Conservation (phyloP, 1,140 invertebrate species). For the Leptopilina boulardi region DNA sequence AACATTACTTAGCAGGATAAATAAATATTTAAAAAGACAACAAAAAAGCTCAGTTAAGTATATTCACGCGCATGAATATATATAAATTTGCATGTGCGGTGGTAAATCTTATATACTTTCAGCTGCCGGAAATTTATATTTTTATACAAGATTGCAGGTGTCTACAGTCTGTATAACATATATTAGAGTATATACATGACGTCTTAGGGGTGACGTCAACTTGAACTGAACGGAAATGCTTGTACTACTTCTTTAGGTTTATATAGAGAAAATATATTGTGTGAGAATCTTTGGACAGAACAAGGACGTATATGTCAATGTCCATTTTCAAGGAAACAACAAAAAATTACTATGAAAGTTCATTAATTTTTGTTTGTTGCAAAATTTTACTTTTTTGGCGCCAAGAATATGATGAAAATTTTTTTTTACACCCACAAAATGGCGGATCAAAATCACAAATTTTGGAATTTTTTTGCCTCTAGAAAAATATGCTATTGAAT, state of each 20-base stretch:
- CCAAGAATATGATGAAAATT: no score
- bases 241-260: conserved; percentile 1
- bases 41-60: background rate
- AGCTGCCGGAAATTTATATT: background rate
- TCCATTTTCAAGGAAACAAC: background rate
- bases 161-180: background rate
- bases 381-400: background rate
- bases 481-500: no score
- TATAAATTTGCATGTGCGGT: background rate
- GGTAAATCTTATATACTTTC: background rate
- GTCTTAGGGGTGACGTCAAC: conserved; percentile 33
- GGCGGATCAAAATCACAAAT: no score
- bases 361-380: background rate
- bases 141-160: background rate
- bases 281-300: conserved; percentile 23
- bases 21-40: background rate
- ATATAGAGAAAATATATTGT: background rate
- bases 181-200: conserved; percentile 27
- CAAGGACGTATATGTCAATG: background rate
- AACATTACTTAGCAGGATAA: no score
- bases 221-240: conserved; percentile 8
- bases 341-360: background rate
- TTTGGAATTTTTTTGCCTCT: no score
- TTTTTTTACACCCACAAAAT: no score
- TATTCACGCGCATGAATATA: no score